Evolutionary conservation across 2,797 vertebrate genomes (phyloP).

Genomic region (Acanthornis magna): DNA sequence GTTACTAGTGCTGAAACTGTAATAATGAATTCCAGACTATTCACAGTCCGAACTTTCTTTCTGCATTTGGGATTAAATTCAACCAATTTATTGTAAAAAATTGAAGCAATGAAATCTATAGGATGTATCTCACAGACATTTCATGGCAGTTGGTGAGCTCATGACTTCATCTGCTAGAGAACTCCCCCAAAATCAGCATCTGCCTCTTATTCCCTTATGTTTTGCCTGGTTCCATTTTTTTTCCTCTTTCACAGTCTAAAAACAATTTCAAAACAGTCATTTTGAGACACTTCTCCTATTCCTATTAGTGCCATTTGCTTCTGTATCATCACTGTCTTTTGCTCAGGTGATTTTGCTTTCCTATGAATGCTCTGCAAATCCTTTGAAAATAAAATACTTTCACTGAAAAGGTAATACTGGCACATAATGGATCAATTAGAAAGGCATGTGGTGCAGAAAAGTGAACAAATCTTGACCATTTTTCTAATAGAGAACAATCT

Average conservation of each 20-base stretch:
- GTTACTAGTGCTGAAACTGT: background rate
- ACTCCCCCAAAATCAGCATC: background rate
- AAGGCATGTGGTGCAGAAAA: background rate
- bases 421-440: background rate
- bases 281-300: background rate
- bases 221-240: background rate
- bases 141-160: background rate
- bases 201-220: background rate
- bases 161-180: background rate
- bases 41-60: background rate
- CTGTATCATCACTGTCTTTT: background rate
- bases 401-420: background rate
- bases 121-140: background rate
- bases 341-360: background rate
- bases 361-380: background rate
- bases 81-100: background rate
- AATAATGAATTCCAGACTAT: constrained; percentile 6
- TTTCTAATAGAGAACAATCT: background rate
- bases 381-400: background rate
- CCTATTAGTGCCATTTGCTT: background rate
- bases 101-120: background rate
- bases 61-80: background rate
- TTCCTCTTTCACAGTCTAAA: background rate
- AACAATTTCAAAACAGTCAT: background rate
- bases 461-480: background rate